These are phyloP conservation scores for Chaetops frenatus DNA, from an alignment of 2,113 vertebrate genomes.

Conservation along the genomic window DNA sequence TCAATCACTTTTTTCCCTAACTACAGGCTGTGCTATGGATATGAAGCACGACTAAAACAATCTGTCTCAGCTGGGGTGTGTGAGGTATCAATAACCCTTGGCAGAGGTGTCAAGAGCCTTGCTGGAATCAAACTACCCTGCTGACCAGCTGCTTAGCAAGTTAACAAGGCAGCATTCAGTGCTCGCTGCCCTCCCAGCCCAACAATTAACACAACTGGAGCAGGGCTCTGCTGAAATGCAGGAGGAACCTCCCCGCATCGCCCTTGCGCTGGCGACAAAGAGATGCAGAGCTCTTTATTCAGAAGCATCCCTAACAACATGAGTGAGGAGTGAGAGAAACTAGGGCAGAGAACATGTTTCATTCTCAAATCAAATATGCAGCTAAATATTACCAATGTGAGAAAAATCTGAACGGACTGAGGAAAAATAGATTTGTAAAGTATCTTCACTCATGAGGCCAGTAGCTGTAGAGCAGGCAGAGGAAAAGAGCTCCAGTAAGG, in stretches of 20 bases:
- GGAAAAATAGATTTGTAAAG: not conserved
- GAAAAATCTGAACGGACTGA: not conserved
- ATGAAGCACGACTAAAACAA: slow-evolving; percentile 78
- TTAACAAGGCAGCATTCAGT: slow-evolving; percentile 73
- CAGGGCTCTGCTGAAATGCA: slow-evolving; percentile 34
- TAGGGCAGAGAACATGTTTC: not conserved
- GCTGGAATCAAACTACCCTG: slow-evolving; percentile 77
- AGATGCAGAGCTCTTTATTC: slow-evolving; percentile 23
- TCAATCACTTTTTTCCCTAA: slow-evolving; percentile 77
- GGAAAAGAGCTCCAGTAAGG: not conserved
- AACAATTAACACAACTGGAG: slow-evolving; percentile 77
- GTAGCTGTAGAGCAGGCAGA: not conserved
- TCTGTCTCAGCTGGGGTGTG: slow-evolving; percentile 79
- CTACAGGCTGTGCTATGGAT: slow-evolving; percentile 76
- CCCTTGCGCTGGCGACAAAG: not conserved
- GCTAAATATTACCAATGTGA: not conserved
- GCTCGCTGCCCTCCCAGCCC: slow-evolving; percentile 50
- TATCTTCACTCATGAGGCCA: not conserved
- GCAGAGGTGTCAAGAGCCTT: slow-evolving; percentile 78
- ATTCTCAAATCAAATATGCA: not conserved
- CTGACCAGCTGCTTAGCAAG: slow-evolving; percentile 82
- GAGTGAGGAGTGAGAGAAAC: not conserved
- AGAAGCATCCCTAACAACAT: not conserved
- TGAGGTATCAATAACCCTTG: slow-evolving; percentile 82
- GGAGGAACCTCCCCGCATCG: slow-evolving; percentile 4